Conservation (phyloP, 2,888 invertebrate genomes). For the Anarsia innoxiella region DNA sequence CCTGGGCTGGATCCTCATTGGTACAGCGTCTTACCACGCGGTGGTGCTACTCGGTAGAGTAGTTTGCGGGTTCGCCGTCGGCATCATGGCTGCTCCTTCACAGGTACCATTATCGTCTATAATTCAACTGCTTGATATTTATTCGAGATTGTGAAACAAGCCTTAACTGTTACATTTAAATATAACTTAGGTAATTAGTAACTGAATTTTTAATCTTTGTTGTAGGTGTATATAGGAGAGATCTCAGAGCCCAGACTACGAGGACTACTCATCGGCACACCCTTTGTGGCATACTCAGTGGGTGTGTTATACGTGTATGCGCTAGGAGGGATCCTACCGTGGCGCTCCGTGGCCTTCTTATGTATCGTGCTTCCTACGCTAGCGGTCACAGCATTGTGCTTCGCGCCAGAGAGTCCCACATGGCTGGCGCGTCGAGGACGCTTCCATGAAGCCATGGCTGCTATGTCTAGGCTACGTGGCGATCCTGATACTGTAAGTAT, state of each 20-base stretch:
- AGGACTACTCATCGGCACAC: conserved; percentile 80
- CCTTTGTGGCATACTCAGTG: conserved; percentile 83
- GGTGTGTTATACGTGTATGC: conserved; percentile 85
- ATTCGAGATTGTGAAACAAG: too few species aligned
- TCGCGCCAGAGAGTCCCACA: conserved; percentile 84
- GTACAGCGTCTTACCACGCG: conserved; percentile 72
- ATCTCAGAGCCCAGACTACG: conserved; percentile 83
- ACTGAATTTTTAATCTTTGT: conserved; percentile 14
- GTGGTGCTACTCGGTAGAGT: conserved; percentile 79
- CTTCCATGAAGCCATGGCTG: conserved; percentile 70
- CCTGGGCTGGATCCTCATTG: conserved; percentile 80
- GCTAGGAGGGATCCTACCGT: conserved; percentile 79
- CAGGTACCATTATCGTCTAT: conserved; percentile 79
- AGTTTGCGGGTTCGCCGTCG: conserved; percentile 82
- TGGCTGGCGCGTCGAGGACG: conserved; percentile 81
- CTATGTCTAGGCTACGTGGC: conserved; percentile 77
- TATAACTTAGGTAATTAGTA: too few species aligned
- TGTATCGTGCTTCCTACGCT: conserved; percentile 76
- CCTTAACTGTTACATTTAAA: too few species aligned
- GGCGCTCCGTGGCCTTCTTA: conserved; percentile 81
- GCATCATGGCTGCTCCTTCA: conserved; percentile 82
- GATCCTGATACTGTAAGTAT: conserved; percentile 72
- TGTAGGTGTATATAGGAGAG: conserved; percentile 84
- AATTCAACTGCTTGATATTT: too few species aligned
- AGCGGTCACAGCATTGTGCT: conserved; percentile 76